Conservation (phyloP, 2,113 vertebrate species). For the Gallinago jamesoni region DNA sequence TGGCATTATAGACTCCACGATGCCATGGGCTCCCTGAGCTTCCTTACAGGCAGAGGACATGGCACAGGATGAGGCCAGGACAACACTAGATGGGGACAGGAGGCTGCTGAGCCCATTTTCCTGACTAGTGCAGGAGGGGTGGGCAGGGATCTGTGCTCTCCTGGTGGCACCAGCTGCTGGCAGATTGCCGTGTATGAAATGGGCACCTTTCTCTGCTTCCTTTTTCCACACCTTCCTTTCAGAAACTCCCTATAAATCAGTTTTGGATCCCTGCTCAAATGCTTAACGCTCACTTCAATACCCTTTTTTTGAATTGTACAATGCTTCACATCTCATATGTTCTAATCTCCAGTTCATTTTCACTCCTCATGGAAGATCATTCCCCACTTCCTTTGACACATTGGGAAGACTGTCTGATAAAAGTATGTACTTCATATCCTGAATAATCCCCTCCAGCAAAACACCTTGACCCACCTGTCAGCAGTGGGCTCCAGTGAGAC, state of each 20-base stretch:
- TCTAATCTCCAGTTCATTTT: neutral
- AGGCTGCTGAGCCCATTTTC: neutral
- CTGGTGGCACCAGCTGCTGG: neutral
- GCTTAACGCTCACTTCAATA: neutral
- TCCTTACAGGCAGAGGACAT: neutral
- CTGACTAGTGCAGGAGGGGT: too few relatives aligned
- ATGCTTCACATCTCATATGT: neutral
- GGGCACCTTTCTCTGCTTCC: neutral
- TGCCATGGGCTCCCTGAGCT: accelerated
- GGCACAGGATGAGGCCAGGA: neutral
- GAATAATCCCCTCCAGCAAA: neutral
- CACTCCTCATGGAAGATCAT: neutral
- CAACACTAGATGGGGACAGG: accelerated
- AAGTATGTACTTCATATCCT: neutral
- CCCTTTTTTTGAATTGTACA: neutral
- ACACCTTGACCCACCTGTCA: neutral
- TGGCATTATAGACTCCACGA: accelerated
- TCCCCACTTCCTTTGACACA: neutral
- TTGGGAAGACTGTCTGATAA: neutral
- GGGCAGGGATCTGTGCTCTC: neutral
- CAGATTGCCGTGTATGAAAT: neutral
- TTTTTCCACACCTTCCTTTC: neutral
- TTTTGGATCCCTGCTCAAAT: neutral
- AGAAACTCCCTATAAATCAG: neutral
- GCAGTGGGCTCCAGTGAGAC: neutral